Evolutionary conservation across 1,140 invertebrate species (phyloP).

Genomic region (Triops longicaudatus): DNA sequence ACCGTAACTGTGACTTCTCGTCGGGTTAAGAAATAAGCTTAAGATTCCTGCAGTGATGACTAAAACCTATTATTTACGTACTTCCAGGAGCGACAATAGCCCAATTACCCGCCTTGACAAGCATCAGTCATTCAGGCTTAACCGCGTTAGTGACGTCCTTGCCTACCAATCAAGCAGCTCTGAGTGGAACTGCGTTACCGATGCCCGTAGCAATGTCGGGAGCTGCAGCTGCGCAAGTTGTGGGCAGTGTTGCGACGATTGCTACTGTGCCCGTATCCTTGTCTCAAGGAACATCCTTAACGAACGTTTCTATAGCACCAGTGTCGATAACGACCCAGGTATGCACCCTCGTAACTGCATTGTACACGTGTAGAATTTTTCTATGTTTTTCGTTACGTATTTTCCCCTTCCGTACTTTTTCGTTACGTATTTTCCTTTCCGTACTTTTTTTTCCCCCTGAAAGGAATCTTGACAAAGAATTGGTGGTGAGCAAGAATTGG

Average conservation of each 20-base stretch:
- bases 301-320: constrained; percentile 26
- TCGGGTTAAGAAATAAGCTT: too few relatives aligned
- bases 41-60: background rate
- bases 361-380: background rate
- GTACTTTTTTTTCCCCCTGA: too few relatives aligned
- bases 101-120: background rate
- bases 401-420: constrained; percentile 42
- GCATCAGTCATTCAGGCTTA: constrained; percentile 38
- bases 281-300: constrained; percentile 40
- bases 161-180: constrained; percentile 48
- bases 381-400: too few relatives aligned
- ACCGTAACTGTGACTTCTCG: too few relatives aligned
- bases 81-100: constrained; percentile 25
- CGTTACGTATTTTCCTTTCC: too few relatives aligned
- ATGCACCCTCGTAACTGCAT: background rate
- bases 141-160: constrained; percentile 43
- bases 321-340: constrained; percentile 22
- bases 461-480: too few relatives aligned
- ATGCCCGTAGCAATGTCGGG: constrained; percentile 52
- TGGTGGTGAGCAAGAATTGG: too few relatives aligned
- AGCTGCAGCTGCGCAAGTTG: constrained; percentile 39
- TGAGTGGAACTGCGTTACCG: constrained; percentile 53
- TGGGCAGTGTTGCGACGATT: constrained; percentile 42
- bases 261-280: constrained; percentile 50
- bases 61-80: background rate